Evolutionary conservation across 1,140 invertebrate species (phyloP).

Genomic region (Hylaeus volcanicus): DNA sequence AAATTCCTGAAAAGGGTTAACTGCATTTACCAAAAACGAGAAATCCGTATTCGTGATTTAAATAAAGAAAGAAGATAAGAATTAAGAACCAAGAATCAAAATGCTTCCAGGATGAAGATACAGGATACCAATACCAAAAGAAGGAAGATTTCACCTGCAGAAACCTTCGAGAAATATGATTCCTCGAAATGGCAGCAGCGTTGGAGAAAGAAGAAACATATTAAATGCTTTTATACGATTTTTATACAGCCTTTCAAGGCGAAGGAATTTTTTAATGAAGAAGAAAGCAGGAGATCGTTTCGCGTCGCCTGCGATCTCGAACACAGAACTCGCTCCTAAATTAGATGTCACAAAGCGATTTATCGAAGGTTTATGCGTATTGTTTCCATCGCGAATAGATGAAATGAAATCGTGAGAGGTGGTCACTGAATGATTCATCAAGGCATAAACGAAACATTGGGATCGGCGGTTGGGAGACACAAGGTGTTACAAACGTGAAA

Average conservation of each 20-base stretch:
- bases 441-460: constrained; percentile 31
- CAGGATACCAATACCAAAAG: no score
- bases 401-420: constrained; percentile 21
- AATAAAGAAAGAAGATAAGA: no score
- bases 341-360: not conserved
- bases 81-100: no score
- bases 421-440: not conserved
- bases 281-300: not conserved
- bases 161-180: not conserved
- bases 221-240: not conserved
- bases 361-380: not conserved
- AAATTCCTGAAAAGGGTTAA: no score
- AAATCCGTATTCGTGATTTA: no score
- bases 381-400: not conserved
- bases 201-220: not conserved
- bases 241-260: no score
- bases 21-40: no score
- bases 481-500: not conserved
- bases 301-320: not conserved
- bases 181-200: not conserved
- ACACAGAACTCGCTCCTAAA: no score
- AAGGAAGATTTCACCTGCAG: no score
- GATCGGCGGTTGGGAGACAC: constrained; percentile 1
- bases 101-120: no score
- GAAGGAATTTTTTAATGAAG: constrained; percentile 4